These are phyloP conservation scores for Plusia festucae DNA, from an alignment of 2,888 invertebrate species.

Conservation along the genomic window DNA sequence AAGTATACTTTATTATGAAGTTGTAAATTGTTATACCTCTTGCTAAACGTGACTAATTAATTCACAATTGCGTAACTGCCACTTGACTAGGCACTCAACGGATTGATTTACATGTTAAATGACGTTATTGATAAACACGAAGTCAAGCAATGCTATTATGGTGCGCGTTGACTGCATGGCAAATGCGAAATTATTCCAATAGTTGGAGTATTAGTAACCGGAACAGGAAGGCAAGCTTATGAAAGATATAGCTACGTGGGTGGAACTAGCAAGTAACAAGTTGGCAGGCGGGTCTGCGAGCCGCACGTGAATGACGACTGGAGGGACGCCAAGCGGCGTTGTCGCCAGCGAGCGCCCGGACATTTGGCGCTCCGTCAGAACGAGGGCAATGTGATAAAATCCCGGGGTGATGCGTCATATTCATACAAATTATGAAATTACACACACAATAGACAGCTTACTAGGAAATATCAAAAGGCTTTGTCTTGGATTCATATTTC, in stretches of 20 bases:
- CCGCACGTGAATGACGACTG: slow-evolving; percentile 75
- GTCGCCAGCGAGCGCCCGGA: slow-evolving; percentile 63
- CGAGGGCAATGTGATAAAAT: slow-evolving; percentile 74
- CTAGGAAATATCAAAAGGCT: slow-evolving; percentile 15
- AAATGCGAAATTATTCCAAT: slow-evolving; percentile 34
- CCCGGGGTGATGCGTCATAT: slow-evolving; percentile 56
- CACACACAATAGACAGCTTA: slow-evolving; percentile 28
- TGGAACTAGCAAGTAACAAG: slow-evolving; percentile 66
- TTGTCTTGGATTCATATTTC: not conserved
- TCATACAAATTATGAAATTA: slow-evolving; percentile 49
- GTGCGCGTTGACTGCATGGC: slow-evolving; percentile 6
- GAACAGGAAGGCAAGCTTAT: slow-evolving; percentile 77
- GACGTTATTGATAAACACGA: slow-evolving; percentile 20
- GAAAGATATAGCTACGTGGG: slow-evolving; percentile 65
- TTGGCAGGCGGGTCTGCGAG: slow-evolving; percentile 49
- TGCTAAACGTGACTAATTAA: slow-evolving; percentile 46
- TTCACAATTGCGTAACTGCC: slow-evolving; percentile 43
- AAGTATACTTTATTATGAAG: slow-evolving; percentile 34
- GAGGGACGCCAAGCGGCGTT: slow-evolving; percentile 65
- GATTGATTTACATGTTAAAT: slow-evolving; percentile 31
- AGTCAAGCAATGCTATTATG: slow-evolving; percentile 8
- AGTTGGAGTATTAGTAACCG: slow-evolving; percentile 62
- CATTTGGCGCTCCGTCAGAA: slow-evolving; percentile 76
- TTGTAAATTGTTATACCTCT: slow-evolving; percentile 27
- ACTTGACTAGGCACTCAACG: slow-evolving; percentile 31